Percentiles rank a stretch among this genome's conserved stretches.
Evolutionary conservation across 2,797 vertebrate genomes (phyloP).

Genomic region (Aselliscus stoliczkanus): DNA sequence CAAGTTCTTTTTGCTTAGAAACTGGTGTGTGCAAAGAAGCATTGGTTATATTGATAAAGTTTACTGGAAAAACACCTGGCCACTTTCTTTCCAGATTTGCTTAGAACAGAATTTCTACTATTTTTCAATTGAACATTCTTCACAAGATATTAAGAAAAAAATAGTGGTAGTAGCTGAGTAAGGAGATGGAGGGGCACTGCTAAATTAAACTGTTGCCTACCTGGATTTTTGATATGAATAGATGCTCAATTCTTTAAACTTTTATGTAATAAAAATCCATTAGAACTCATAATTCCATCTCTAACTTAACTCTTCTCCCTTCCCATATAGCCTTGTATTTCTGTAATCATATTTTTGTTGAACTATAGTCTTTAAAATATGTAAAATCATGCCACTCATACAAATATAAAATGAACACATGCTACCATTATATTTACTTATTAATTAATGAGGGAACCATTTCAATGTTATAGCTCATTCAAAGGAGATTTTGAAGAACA

Average conservation of each 20-base stretch:
- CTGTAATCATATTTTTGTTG: neutral
- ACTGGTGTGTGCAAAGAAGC: neutral
- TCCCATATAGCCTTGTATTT: neutral
- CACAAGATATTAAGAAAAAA: neutral
- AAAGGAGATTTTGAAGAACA: neutral
- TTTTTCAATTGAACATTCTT: neutral
- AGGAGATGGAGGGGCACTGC: neutral
- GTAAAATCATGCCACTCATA: neutral
- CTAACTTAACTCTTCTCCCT: neutral
- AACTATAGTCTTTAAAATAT: neutral
- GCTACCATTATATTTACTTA: neutral
- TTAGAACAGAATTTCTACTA: neutral
- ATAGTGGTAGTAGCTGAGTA: neutral
- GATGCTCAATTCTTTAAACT: neutral
- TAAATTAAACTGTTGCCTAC: neutral
- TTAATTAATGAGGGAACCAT: neutral
- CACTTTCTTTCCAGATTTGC: neutral
- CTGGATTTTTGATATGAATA: neutral
- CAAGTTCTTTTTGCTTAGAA: neutral
- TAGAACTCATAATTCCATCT: neutral
- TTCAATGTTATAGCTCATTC: neutral
- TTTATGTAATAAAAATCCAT: neutral
- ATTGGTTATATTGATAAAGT: neutral
- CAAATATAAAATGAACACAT: neutral
- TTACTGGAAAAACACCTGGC: neutral